Percentiles rank a stretch among this genome's conserved stretches.
These are phyloP conservation scores for Diadophis punctatus DNA, from an alignment of 2,113 vertebrate genomes.

Conservation along the genomic window DNA sequence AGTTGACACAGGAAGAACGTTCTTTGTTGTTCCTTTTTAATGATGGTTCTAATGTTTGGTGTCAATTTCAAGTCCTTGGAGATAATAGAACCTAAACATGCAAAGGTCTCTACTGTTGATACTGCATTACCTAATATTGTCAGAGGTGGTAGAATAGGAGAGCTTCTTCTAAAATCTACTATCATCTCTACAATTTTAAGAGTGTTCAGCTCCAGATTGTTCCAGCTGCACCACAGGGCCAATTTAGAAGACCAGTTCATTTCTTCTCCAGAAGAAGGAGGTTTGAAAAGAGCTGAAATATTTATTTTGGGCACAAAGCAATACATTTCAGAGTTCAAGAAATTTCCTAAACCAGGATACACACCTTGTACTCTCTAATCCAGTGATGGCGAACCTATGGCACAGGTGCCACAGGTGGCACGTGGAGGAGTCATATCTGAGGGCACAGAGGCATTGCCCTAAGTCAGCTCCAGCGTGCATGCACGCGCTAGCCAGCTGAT, in stretches of 20 bases:
- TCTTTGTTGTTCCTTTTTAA: neutral
- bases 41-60: neutral
- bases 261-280: slow-evolving; percentile 9
- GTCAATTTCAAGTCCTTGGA: neutral
- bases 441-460: no score
- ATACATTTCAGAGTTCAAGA: neutral
- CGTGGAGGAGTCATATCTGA: no score
- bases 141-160: neutral
- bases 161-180: neutral
- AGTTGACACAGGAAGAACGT: neutral
- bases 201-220: neutral
- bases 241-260: neutral
- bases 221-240: neutral
- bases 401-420: no score
- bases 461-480: no score
- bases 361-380: slow-evolving; percentile 14
- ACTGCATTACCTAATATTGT: neutral
- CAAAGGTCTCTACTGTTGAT: neutral
- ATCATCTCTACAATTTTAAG: neutral
- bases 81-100: neutral
- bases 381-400: no score
- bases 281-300: slow-evolving; percentile 13
- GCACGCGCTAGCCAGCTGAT: no score
- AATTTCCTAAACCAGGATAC: slow-evolving; percentile 11
- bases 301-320: neutral